These are phyloP conservation scores for Cephalotes varians DNA, from an alignment of 2,888 invertebrate species.

Conservation along the genomic window DNA sequence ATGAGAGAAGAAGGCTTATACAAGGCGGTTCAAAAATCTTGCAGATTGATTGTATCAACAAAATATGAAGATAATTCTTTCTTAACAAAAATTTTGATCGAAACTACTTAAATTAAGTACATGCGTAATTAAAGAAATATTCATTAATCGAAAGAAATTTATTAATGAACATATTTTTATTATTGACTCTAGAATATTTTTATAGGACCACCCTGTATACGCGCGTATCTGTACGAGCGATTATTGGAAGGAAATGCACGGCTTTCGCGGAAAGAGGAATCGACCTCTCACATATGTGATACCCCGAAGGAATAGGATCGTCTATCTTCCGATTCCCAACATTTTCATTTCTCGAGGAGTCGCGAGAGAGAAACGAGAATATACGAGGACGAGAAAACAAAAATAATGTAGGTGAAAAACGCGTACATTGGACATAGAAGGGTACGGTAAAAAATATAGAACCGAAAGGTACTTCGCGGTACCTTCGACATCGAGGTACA, in stretches of 20 bases:
- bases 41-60: neutral
- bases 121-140: neutral
- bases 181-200: neutral
- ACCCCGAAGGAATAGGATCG: slow-evolving; percentile 45
- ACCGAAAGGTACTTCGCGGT: slow-evolving; percentile 34
- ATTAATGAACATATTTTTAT: neutral
- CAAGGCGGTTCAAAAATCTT: neutral
- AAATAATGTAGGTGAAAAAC: slow-evolving; percentile 26
- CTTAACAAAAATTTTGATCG: neutral
- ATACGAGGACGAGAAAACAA: neutral
- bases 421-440: neutral
- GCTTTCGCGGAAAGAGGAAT: slow-evolving; percentile 12
- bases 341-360: slow-evolving; percentile 61
- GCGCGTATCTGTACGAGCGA: neutral
- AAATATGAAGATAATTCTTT: no score
- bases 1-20: neutral
- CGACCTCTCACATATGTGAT: slow-evolving; percentile 37
- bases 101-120: neutral
- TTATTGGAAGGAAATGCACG: slow-evolving; percentile 1
- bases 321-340: slow-evolving; percentile 53
- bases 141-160: neutral
- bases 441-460: slow-evolving; percentile 32
- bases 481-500: slow-evolving; percentile 20
- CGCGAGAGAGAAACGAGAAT: slow-evolving; percentile 27
- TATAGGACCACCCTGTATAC: neutral